These are phyloP conservation scores for Aleadryas rufinucha DNA, from an alignment of 2,113 vertebrate genomes.

Conservation along the genomic window DNA sequence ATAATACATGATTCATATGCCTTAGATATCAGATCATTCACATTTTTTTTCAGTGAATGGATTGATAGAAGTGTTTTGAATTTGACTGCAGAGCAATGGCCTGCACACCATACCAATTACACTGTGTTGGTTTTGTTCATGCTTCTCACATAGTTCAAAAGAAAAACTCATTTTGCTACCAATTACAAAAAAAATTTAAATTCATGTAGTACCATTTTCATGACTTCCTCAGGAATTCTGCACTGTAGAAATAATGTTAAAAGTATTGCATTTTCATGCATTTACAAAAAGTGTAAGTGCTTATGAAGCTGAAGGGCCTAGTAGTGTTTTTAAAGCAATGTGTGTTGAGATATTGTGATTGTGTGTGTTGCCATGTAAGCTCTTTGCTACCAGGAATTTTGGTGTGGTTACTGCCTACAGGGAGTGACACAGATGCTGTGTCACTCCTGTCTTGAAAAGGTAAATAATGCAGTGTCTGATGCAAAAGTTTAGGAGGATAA, in stretches of 20 bases:
- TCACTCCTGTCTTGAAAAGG: neutral
- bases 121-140: neutral
- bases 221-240: constrained; percentile 6
- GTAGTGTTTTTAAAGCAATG: neutral
- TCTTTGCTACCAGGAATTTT: constrained; percentile 10
- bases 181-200: constrained; percentile 9
- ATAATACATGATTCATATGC: neutral
- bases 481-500: neutral
- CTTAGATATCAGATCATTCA: neutral
- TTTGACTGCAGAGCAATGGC: neutral
- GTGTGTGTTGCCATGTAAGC: constrained; percentile 14
- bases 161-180: neutral
- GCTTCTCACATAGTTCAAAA: constrained; percentile 12
- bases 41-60: neutral
- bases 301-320: neutral
- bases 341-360: neutral
- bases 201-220: neutral
- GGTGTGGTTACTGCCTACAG: neutral
- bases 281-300: neutral
- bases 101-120: neutral
- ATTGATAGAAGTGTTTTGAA: neutral
- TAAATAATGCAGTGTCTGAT: constrained; percentile 6
- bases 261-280: neutral
- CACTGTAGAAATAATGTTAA: neutral
- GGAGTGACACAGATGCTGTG: constrained; percentile 20